A percentile compares a stretch with the other conserved stretches of the same genome.
Evolutionary conservation across 2,888 invertebrate species (phyloP).

Genomic region (Hofmannophila pseudospretella): DNA sequence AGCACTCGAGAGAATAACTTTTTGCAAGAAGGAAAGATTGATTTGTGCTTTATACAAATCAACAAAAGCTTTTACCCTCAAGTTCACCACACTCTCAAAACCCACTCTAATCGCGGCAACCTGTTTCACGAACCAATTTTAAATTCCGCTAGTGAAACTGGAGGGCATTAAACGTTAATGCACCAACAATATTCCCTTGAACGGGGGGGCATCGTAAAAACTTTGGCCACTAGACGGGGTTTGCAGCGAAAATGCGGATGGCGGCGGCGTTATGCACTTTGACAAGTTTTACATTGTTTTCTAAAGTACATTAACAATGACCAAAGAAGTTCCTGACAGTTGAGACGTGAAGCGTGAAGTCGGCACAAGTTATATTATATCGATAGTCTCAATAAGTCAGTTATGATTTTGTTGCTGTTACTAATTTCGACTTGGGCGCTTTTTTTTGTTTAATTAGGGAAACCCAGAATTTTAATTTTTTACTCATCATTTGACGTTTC

Average conservation of each 20-base stretch:
- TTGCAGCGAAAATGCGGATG: slow-evolving; percentile 31
- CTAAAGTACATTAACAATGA: slow-evolving; percentile 60
- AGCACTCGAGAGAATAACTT: too few relatives aligned
- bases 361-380: neutral
- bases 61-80: neutral
- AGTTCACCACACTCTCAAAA: neutral
- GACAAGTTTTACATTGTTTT: slow-evolving; percentile 66
- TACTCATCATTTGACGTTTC: too few relatives aligned
- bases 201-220: slow-evolving; percentile 66
- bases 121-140: slow-evolving; percentile 59
- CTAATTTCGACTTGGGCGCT: too few relatives aligned
- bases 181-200: slow-evolving; percentile 63
- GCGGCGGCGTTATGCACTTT: slow-evolving; percentile 47
- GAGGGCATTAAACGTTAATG: slow-evolving; percentile 67
- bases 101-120: slow-evolving; percentile 46
- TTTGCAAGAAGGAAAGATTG: neutral
- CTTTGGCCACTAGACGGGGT: slow-evolving; percentile 50
- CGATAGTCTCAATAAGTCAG: neutral
- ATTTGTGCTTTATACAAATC: neutral
- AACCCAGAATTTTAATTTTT: too few relatives aligned
- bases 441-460: too few relatives aligned
- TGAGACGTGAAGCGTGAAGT: slow-evolving; percentile 22
- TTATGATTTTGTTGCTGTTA: too few relatives aligned
- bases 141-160: slow-evolving; percentile 53
- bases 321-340: slow-evolving; percentile 50